phyloP scores from a whole-genome alignment of 1,140 invertebrate genomes.

The Chlorops oryzae region DNA sequence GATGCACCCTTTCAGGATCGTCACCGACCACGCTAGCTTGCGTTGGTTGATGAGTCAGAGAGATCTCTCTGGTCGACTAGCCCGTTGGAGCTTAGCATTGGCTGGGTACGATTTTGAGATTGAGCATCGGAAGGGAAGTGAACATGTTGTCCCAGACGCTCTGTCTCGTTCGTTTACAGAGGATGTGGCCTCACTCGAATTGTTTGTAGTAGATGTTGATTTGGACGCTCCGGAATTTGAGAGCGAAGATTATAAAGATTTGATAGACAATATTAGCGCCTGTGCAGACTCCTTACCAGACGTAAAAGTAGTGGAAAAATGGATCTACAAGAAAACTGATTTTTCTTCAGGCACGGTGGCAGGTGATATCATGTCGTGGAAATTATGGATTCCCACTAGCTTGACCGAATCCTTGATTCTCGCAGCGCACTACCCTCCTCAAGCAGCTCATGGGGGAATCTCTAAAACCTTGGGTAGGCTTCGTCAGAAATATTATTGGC shows the following conservation, averaged over 20 bases:
- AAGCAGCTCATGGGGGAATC: too few relatives aligned
- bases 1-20: conserved; percentile 39
- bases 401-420: too few relatives aligned
- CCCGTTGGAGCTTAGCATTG: conserved; percentile 28
- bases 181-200: not conserved
- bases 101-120: conserved; percentile 24
- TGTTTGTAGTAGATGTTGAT: not conserved
- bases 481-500: too few relatives aligned
- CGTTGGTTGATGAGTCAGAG: conserved; percentile 21
- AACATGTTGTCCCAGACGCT: conserved; percentile 22
- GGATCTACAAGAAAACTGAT: not conserved
- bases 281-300: too few relatives aligned
- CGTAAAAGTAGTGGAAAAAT: not conserved
- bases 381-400: conserved; percentile 6
- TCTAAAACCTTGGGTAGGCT: too few relatives aligned
- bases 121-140: conserved; percentile 26
- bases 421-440: too few relatives aligned
- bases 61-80: conserved; percentile 24
- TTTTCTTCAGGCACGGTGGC: not conserved
- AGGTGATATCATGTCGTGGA: not conserved
- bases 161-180: conserved; percentile 1
- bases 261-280: too few relatives aligned
- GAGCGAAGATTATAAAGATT: not conserved
- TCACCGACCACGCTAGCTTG: conserved; percentile 25
- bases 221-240: not conserved